Base-by-base conservation (phyloP, 30 jellyfish, hydroid and myxozoan species). In the Aurelia aurita complex sp. Pacific region DNA sequence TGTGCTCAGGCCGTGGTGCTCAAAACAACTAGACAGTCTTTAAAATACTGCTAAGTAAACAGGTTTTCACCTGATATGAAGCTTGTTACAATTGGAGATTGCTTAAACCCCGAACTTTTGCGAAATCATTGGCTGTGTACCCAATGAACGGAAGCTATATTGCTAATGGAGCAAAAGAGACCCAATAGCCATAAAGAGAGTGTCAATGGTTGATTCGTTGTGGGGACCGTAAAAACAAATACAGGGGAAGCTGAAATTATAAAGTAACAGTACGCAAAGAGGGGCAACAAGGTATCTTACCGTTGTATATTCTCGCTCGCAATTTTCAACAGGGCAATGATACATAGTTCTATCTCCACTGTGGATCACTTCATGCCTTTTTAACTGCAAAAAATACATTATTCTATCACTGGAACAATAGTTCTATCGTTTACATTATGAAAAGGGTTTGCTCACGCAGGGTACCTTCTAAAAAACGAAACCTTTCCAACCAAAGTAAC, bases 241-340 rank as follows among this genome's bases (percentile, higher is more conserved):
- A n/a, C 50, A 13, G 4, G 1, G 32, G 4, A 73, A 17, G 0
- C 43, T 13, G 3, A 68, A 68, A 16, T 18, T n/a, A 29, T 3
- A 68, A 35, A 68, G 42, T 15, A 51, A 57, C 11, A 14, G 2
- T 23, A 4, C 72, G 16, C 3, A 17, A 50, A 46, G 9, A n/a
- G 10, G 46, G 14, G 42, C 5, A 74, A 14, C 9, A 32, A 13
- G 59, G 36, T 32, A 15, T 34, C 80, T 7, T 61, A 82, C 91
- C 62, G 82, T 75, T 17, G 91, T 82, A 43, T 82, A 82, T 64
- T 82, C 91, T 70, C 82, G 42, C 1, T 82, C 85, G 64, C 91
- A 82, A 2, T 64, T 73, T 46, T 69, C 91, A 42, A 82, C 80
- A n/a, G 91, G 91, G 62, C 91, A 82, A 57, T 82, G 73, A 64